Percentiles rank a stretch among this genome's conserved stretches.
phyloP scores from a whole-genome alignment of 2,113 vertebrate genomes.

The Eretmochelys imbricata region DNA sequence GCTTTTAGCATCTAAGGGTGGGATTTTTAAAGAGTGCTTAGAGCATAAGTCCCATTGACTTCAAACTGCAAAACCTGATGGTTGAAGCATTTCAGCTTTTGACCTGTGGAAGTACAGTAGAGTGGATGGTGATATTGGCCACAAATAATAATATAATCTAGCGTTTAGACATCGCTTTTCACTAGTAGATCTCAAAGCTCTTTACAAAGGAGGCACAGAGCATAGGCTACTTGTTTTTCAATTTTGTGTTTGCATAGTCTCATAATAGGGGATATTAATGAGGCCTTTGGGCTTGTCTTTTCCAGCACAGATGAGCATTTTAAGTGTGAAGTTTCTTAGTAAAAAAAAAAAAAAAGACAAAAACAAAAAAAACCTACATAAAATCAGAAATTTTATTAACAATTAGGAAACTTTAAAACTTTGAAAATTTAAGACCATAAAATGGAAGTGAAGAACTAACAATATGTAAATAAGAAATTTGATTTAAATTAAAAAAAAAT shows the following conservation, averaged over 20 bases:
- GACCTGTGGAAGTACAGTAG: not conserved
- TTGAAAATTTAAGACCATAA: not conserved
- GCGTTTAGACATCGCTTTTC: too few species aligned
- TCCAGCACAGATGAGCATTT: not conserved
- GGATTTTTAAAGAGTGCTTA: not conserved
- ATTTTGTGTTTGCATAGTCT: too few species aligned
- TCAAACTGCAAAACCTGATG: not conserved
- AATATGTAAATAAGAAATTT: not conserved
- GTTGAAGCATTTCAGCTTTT: not conserved
- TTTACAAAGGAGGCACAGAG: too few species aligned
- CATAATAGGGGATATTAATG: too few species aligned
- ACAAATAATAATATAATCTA: not conserved
- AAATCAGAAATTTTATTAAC: not conserved
- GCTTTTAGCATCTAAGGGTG: not conserved
- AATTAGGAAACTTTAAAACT: not conserved
- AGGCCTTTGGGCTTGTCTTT: too few species aligned
- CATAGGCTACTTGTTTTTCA: too few species aligned
- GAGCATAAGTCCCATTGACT: not conserved
- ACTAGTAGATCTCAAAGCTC: too few species aligned
- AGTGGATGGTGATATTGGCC: not conserved
- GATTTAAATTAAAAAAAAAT: not conserved
- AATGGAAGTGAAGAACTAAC: not conserved
- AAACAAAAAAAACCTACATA: too few species aligned
- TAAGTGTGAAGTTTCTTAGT: too few species aligned
- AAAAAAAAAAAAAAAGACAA: too few species aligned